A percentile compares a stretch with the other conserved stretches of the same genome.
Evolutionary conservation across 2,888 invertebrate genomes (phyloP).

Genomic region (Drosophila neotestacea): DNA sequence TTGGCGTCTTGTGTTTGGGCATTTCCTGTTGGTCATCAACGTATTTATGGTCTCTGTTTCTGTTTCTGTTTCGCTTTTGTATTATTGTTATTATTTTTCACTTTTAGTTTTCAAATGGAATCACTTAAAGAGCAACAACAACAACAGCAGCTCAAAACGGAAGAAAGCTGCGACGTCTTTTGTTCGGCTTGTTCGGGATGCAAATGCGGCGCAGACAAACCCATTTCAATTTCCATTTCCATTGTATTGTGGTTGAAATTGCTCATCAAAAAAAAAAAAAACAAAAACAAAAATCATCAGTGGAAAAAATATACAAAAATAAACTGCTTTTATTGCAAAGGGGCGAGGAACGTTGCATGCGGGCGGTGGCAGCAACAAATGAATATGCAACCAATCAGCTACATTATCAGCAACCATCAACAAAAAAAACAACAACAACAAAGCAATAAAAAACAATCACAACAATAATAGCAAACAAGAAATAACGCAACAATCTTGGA

Average conservation of each 20-base stretch:
- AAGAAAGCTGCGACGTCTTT: conserved; percentile 70
- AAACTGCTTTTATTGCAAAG: background rate
- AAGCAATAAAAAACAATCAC: conserved; percentile 14
- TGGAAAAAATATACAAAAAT: conserved; percentile 23
- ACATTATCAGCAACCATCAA: conserved; percentile 45
- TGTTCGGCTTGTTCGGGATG: conserved; percentile 74
- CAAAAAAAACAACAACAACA: background rate
- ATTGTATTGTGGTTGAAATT: conserved; percentile 57
- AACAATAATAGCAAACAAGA: background rate
- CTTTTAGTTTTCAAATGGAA: conserved; percentile 58
- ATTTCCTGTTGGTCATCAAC: conserved; percentile 54
- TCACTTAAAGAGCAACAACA: conserved; percentile 53
- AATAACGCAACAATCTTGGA: conserved; percentile 22
- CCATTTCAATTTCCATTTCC: conserved; percentile 19
- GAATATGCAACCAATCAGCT: conserved; percentile 55
- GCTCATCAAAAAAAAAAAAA: conserved; percentile 72
- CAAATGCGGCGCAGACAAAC: conserved; percentile 62
- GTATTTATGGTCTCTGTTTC: conserved; percentile 25
- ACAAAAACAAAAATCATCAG: conserved; percentile 52
- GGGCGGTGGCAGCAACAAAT: conserved; percentile 18
- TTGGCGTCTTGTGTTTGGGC: conserved; percentile 6
- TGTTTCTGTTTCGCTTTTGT: conserved; percentile 41
- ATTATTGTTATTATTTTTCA: conserved; percentile 44
- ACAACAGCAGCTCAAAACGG: conserved; percentile 18
- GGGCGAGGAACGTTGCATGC: conserved; percentile 5